A percentile compares a stretch with the other conserved stretches of the same genome.
phyloP scores from a whole-genome alignment of 1,140 invertebrate genomes.

The Euwallacea fornicatus region DNA sequence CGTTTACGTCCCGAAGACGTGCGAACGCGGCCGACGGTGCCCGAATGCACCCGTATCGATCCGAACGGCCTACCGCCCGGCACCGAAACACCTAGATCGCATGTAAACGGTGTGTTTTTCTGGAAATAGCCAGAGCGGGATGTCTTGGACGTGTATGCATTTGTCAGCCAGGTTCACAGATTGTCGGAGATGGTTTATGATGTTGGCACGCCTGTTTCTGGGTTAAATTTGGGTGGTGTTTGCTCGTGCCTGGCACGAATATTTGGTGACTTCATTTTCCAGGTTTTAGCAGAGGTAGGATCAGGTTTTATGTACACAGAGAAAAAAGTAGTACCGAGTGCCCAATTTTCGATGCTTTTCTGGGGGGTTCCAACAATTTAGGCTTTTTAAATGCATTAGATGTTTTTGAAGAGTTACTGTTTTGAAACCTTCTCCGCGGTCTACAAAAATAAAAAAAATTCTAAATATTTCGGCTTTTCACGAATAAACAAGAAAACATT shows the following conservation, averaged over 20 bases:
- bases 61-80: background rate
- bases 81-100: background rate
- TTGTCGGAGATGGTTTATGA: background rate
- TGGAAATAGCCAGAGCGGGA: background rate
- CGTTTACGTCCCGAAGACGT: constrained; percentile 16
- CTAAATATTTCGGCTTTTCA: too few species aligned
- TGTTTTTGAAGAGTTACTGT: too few species aligned
- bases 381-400: too few species aligned
- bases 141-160: background rate
- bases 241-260: background rate
- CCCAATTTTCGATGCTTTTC: too few species aligned
- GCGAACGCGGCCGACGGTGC: constrained; percentile 11
- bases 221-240: background rate
- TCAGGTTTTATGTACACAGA: too few species aligned
- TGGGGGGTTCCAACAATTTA: too few species aligned
- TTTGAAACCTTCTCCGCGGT: too few species aligned
- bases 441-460: too few species aligned
- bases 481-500: too few species aligned
- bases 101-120: constrained; percentile 4
- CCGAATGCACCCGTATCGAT: constrained; percentile 27
- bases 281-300: too few species aligned
- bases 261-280: too few species aligned
- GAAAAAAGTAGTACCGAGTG: too few species aligned
- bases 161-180: background rate
- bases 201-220: background rate